A percentile compares a stretch with the other conserved stretches of the same genome.
Evolutionary conservation across 2,113 vertebrate species (phyloP).

Genomic region (Coregonus clupeaformis): DNA sequence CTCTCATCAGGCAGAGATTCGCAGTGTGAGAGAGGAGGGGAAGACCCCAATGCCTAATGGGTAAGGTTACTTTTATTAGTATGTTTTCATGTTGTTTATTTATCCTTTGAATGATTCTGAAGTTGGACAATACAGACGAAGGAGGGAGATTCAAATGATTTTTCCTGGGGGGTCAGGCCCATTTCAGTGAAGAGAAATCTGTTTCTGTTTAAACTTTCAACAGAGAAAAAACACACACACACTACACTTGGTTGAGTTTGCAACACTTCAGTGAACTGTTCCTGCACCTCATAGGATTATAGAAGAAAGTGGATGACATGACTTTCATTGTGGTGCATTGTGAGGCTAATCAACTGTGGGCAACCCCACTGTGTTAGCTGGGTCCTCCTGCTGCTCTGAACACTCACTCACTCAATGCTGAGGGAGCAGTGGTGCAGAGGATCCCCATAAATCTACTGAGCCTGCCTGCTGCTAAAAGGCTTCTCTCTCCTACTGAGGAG

Average conservation of each 20-base stretch:
- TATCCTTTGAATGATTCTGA: not conserved
- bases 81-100: not conserved
- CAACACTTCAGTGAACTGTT: not conserved
- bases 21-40: not conserved
- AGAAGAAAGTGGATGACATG: slow-evolving; percentile 32
- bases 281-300: not conserved
- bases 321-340: slow-evolving; percentile 18
- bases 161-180: not conserved
- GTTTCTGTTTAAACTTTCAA: too few relatives aligned
- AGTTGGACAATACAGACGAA: not conserved
- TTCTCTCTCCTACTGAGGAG: not conserved
- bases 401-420: slow-evolving; percentile 21
- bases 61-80: not conserved
- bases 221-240: too few relatives aligned
- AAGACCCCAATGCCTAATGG: not conserved
- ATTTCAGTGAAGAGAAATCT: too few relatives aligned
- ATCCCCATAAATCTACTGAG: slow-evolving; percentile 15
- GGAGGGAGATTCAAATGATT: not conserved
- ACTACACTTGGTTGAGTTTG: not conserved
- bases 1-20: slow-evolving; percentile 7
- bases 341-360: slow-evolving; percentile 35
- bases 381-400: slow-evolving; percentile 25
- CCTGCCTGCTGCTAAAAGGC: not conserved
- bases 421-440: not conserved
- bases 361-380: slow-evolving; percentile 19